These are phyloP conservation scores for Trogon surrucura DNA, from an alignment of 2,113 vertebrate species.

Conservation along the genomic window DNA sequence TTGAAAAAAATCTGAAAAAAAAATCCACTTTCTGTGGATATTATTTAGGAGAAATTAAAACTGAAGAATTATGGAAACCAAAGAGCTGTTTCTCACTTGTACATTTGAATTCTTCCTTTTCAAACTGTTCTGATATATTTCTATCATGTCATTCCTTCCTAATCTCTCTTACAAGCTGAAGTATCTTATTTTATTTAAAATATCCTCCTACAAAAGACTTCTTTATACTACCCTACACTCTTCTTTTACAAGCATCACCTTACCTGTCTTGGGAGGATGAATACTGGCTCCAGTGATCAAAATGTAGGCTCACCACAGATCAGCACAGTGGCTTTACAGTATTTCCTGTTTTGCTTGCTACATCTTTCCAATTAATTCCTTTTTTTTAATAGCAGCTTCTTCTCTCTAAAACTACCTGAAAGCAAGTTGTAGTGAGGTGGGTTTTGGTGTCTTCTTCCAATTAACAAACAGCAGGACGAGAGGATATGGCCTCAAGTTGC, in stretches of 20 bases:
- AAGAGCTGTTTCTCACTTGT: not conserved
- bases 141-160: not conserved
- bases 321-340: not conserved
- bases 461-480: too few species aligned
- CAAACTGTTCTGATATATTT: not conserved
- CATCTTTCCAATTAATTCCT: not conserved
- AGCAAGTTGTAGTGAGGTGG: too few species aligned
- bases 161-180: not conserved
- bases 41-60: not conserved
- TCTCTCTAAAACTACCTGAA: not conserved
- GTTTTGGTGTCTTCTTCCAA: too few species aligned
- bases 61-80: not conserved
- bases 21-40: not conserved
- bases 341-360: not conserved
- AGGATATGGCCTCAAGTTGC: too few species aligned
- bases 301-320: fast-evolving
- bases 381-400: not conserved
- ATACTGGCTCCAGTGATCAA: not conserved
- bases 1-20: not conserved
- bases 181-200: not conserved
- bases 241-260: not conserved
- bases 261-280: not conserved
- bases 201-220: not conserved
- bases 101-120: not conserved
- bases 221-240: not conserved